Percentiles rank a stretch among this genome's conserved stretches.
Conservation (phyloP, 1,140 invertebrate genomes). For the Lucilia cuprina region DNA sequence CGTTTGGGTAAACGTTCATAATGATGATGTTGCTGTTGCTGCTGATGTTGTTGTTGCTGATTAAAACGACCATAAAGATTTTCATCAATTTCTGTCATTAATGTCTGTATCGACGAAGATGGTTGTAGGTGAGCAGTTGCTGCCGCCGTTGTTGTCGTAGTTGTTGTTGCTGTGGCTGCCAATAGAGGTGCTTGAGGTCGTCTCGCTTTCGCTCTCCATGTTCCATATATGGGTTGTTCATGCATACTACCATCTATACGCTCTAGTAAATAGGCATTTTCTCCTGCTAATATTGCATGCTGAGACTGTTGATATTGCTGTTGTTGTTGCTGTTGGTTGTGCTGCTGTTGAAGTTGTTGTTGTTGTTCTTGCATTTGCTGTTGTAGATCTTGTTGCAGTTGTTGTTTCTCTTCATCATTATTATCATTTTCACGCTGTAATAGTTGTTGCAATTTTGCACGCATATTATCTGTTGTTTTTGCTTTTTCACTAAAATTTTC, state of each 20-base stretch:
- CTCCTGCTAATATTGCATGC: conserved; percentile 42
- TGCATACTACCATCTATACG: conserved; percentile 49
- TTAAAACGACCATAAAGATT: conserved; percentile 26
- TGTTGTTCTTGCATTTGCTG: conserved; percentile 44
- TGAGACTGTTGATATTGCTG: conserved; percentile 38
- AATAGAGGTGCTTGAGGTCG: conserved; percentile 47
- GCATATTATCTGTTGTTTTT: conserved; percentile 49
- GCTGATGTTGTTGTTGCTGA: not conserved
- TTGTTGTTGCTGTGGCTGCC: conserved; percentile 37
- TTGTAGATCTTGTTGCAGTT: conserved; percentile 50
- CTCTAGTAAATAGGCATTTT: conserved; percentile 61
- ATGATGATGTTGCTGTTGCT: conserved; percentile 35
- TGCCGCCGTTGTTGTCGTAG: conserved; percentile 19
- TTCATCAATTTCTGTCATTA: conserved; percentile 19
- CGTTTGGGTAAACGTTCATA: conserved; percentile 57
- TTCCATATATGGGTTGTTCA: conserved; percentile 57
- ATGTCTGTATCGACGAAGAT: conserved; percentile 3
- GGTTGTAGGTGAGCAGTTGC: conserved; percentile 2
- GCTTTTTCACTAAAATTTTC: conserved; percentile 13
- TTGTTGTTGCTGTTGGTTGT: conserved; percentile 47
- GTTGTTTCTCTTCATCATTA: conserved; percentile 23
- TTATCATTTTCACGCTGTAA: conserved; percentile 32
- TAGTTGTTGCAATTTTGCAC: conserved; percentile 47
- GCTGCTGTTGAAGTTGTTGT: conserved; percentile 50
- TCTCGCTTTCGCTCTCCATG: conserved; percentile 62